A percentile compares a stretch with the other conserved stretches of the same genome.
Conservation (phyloP, 2,888 invertebrate genomes). For the Malthinus flaveolus region DNA sequence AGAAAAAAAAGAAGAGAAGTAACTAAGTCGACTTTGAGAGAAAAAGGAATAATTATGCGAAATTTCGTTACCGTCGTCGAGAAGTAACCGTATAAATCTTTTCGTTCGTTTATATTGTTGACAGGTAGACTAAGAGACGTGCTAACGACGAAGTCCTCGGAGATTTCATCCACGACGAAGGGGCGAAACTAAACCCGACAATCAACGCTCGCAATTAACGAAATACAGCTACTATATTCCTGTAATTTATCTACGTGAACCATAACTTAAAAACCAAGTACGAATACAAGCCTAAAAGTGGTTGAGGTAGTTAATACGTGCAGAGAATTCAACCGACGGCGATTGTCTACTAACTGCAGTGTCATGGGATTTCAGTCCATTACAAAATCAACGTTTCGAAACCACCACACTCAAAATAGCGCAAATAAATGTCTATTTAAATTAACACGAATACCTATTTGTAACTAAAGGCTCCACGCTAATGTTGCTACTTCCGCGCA, state of each 20-base stretch:
- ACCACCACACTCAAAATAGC: constrained; percentile 33
- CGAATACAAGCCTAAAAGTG: constrained; percentile 12
- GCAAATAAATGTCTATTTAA: constrained; percentile 39
- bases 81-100: constrained; percentile 25
- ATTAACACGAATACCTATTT: constrained; percentile 34
- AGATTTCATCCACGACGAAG: constrained; percentile 20
- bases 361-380: constrained; percentile 42
- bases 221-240: constrained; percentile 31
- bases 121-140: constrained; percentile 31
- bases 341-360: constrained; percentile 34
- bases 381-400: constrained; percentile 35
- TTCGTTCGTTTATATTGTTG: constrained; percentile 26
- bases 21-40: constrained; percentile 20
- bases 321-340: constrained; percentile 26
- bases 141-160: constrained; percentile 28
- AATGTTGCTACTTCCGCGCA: no score
- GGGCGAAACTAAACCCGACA: constrained; percentile 31
- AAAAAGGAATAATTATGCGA: constrained; percentile 21
- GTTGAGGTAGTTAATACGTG: constrained; percentile 22
- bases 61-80: constrained; percentile 5
- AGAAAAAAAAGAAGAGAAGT: background rate
- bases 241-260: constrained; percentile 30
- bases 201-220: constrained; percentile 35
- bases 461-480: constrained; percentile 8
- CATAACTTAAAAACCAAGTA: constrained; percentile 17